Evolutionary conservation across 64 coral and sea anemone species (phyloP), one percentile per base, ranked within the genome.

Genomic region (Montipora capricornis): DNA sequence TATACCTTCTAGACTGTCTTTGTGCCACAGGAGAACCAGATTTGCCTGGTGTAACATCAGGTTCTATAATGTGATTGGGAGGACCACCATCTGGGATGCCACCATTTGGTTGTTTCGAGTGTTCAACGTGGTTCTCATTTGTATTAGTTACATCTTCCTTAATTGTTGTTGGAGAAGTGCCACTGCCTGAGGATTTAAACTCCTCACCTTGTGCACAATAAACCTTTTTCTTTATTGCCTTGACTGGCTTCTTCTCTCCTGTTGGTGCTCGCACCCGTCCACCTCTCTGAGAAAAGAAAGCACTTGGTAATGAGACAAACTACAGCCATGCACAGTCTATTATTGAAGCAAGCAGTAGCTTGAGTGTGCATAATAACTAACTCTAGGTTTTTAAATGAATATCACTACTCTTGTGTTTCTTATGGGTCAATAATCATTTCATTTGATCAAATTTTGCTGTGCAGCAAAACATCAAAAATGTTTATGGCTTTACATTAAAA

Each of bases 201-300:
- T 98, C 96, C 19, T 92, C 96, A 20, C 96, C 96, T 82, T 95
- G 93, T 10, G 96, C 79, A 68, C 93, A 98, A 37, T 95, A 98
- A 5, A 76, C 82, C 51, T 82, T 98, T 80, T 92, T 98, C 78
- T 92, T 98, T 14, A 98, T 64, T 12, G 93, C 96, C 70, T 98
- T 98, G 58, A 98, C 96, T 83, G 89, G 89, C 44, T 77, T 89
- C 61, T 95, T 98, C n/a, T 89, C 78, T 15, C 84, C 91, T 19
- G 96, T 98, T 17, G 83, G 50, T 49, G 90, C 88, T 83, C 96
- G 87, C 80, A 81, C 8, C 19, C 96, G 84, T 9, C 74, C 80
- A 61, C 57, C 79, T 75, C 91, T 87, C 96, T 98, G 46, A 26
- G 74, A 89, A 75, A 75, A 75, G 69, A 90, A 84, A 47, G 6